These are phyloP conservation scores for Sphyrna mokarran DNA, from an alignment of 2,113 vertebrate genomes.

Conservation along the genomic window DNA sequence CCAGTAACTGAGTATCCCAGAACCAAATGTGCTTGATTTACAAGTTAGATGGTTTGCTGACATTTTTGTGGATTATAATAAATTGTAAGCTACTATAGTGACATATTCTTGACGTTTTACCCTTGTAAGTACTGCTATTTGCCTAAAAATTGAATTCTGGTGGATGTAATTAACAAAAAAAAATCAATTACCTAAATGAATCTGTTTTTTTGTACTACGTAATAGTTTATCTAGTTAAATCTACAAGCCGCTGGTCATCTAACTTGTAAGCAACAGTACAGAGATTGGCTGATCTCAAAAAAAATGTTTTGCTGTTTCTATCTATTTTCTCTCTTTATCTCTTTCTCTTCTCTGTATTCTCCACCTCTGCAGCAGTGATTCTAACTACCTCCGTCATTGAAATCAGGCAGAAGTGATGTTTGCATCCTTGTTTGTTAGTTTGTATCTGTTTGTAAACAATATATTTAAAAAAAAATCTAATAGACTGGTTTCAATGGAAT, in stretches of 20 bases:
- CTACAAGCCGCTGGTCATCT: background rate
- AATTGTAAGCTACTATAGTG: background rate
- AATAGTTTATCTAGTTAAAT: background rate
- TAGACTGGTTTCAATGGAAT: no score
- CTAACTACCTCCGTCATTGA: background rate
- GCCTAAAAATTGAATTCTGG: background rate
- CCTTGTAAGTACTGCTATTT: background rate
- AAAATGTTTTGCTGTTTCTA: background rate
- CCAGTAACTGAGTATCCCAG: background rate
- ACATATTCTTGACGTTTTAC: background rate
- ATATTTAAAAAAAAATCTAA: background rate
- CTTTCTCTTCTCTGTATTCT: background rate
- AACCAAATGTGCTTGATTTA: slow-evolving; percentile 7
- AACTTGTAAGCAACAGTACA: background rate
- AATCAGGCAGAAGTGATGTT: background rate
- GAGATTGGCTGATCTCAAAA: background rate
- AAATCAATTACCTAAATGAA: background rate
- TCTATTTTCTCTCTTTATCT: background rate
- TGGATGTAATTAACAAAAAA: background rate
- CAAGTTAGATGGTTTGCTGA: background rate
- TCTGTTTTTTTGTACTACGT: background rate
- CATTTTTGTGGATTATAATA: background rate
- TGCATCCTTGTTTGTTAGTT: background rate
- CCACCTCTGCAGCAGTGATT: background rate
- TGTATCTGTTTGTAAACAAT: background rate